phyloP scores from a whole-genome alignment of 1,140 invertebrate species.

The Potamilus streckersoni region DNA sequence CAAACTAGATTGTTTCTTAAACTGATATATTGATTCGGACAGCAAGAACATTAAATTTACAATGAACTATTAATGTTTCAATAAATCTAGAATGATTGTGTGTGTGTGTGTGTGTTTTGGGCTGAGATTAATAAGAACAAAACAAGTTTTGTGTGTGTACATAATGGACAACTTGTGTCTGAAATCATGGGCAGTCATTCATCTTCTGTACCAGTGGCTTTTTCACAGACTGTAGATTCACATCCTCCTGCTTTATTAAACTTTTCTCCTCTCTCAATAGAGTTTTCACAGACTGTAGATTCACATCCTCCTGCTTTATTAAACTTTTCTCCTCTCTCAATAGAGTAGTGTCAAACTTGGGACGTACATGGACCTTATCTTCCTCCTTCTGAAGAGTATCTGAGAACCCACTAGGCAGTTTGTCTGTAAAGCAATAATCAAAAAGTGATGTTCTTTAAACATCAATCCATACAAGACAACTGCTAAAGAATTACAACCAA shows the following conservation, averaged over 20 bases:
- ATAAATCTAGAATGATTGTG: no score
- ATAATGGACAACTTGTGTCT: neutral
- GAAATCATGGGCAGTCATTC: neutral
- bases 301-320: neutral
- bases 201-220: neutral
- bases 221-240: neutral
- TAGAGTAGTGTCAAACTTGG: slow-evolving; percentile 49
- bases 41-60: no score
- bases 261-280: slow-evolving; percentile 18
- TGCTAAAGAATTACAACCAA: no score
- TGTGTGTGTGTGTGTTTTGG: no score
- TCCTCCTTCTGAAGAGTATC: slow-evolving; percentile 54
- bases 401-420: slow-evolving; percentile 60
- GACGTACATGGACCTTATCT: slow-evolving; percentile 35
- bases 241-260: neutral
- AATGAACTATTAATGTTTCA: no score
- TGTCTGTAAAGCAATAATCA: slow-evolving; percentile 35
- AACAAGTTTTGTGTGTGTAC: neutral
- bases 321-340: slow-evolving; percentile 14
- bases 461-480: no score
- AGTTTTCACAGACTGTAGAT: neutral
- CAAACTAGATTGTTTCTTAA: no score
- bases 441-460: no score
- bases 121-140: neutral
- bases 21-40: no score